These are phyloP conservation scores for Ailurus styani DNA, from an alignment of 2,113 vertebrate species.

Conservation along the genomic window DNA sequence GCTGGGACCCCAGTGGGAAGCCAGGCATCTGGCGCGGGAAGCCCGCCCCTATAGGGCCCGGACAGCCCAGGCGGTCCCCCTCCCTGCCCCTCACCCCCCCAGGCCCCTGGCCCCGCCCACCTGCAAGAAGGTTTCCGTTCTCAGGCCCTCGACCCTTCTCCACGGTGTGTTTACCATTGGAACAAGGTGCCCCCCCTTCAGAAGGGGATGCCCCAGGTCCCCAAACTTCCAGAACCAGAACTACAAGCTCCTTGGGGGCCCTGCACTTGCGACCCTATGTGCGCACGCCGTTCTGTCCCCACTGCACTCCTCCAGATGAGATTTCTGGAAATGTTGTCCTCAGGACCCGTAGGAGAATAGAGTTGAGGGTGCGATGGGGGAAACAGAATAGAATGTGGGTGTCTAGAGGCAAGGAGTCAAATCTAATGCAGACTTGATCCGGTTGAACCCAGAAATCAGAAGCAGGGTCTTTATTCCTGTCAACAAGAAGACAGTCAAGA, in stretches of 20 bases:
- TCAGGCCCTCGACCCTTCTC: not conserved
- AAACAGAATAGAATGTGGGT: conserved; percentile 42
- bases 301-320: not conserved
- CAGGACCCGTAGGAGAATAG: fast-evolving
- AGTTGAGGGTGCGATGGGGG: not conserved
- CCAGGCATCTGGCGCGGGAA: fast-evolving
- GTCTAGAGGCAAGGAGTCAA: conserved; percentile 60
- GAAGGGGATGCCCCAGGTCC: fast-evolving
- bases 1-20: fast-evolving
- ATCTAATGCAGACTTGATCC: conserved; percentile 69
- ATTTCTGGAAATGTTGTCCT: conserved; percentile 29
- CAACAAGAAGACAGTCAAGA: conserved; percentile 59
- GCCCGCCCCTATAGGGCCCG: fast-evolving
- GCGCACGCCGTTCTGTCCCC: not conserved
- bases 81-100: fast-evolving
- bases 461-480: conserved; percentile 72
- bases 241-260: not conserved
- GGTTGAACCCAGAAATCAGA: conserved; percentile 61
- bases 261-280: fast-evolving
- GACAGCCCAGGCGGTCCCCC: not conserved
- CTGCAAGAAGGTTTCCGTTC: fast-evolving
- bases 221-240: not conserved
- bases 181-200: not conserved
- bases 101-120: not conserved
- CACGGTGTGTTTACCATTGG: fast-evolving